phyloP scores from a whole-genome alignment of 2,888 invertebrate genomes.

The Synanthedon myopaeformis region DNA sequence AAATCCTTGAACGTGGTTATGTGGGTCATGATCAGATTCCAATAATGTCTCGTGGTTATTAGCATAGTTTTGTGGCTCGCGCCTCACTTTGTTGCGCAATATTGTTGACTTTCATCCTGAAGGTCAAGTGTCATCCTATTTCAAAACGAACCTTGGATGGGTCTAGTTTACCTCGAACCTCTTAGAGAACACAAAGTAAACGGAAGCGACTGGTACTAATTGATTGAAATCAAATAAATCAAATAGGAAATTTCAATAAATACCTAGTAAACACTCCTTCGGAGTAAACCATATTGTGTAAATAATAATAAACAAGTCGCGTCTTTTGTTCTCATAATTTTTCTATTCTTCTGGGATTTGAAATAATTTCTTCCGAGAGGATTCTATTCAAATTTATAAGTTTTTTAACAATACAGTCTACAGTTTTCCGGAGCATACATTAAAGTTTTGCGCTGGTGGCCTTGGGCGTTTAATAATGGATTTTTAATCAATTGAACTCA shows the following conservation, averaged over 20 bases:
- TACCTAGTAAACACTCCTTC: background rate
- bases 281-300: background rate
- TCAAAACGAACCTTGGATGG: constrained; percentile 64
- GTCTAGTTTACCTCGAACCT: constrained; percentile 61
- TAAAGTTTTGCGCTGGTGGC: too few species aligned
- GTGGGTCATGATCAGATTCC: constrained; percentile 67
- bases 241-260: constrained; percentile 11
- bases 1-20: constrained; percentile 65
- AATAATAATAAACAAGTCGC: too few species aligned
- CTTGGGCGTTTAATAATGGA: too few species aligned
- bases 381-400: too few species aligned
- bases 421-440: too few species aligned
- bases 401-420: too few species aligned
- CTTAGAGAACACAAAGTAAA: constrained; percentile 43
- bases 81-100: constrained; percentile 59
- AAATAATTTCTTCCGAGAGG: too few species aligned
- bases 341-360: too few species aligned
- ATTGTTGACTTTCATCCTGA: constrained; percentile 69
- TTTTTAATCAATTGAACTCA: too few species aligned
- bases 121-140: constrained; percentile 71
- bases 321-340: too few species aligned
- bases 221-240: constrained; percentile 46
- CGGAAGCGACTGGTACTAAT: constrained; percentile 57
- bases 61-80: constrained; percentile 56
- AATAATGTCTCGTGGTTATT: constrained; percentile 60